Evolutionary conservation across 1,140 invertebrate species (phyloP).

Genomic region (Tenebrio molitor): DNA sequence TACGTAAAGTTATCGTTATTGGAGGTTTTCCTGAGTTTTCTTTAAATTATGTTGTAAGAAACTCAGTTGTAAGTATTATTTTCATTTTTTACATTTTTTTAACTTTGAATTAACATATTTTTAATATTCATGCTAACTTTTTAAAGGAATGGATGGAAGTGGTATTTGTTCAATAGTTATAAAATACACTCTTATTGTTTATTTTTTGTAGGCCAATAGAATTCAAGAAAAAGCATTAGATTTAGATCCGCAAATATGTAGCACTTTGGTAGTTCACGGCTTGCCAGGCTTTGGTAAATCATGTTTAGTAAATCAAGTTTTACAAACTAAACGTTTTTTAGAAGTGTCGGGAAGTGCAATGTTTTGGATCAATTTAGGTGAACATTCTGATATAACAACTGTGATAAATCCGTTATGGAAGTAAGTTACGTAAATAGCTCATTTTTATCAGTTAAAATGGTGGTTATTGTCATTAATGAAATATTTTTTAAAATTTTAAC

Average conservation of each 20-base stretch:
- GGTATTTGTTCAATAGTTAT: background rate
- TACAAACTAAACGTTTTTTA: conserved; percentile 46
- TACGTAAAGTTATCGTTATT: conserved; percentile 29
- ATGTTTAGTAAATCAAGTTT: conserved; percentile 51
- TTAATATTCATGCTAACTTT: conserved; percentile 24
- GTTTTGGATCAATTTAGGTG: conserved; percentile 54
- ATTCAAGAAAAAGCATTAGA: conserved; percentile 40
- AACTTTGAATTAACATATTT: conserved; percentile 18
- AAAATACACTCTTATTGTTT: background rate
- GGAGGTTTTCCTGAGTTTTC: conserved; percentile 52
- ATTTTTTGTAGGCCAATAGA: conserved; percentile 42
- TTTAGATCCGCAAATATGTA: conserved; percentile 10
- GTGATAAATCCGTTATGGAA: conserved; percentile 47
- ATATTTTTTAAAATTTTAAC: background rate
- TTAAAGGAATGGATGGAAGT: conserved; percentile 41
- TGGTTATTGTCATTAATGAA: too few species aligned
- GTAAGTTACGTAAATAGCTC: conserved; percentile 22
- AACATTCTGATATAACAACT: conserved; percentile 40
- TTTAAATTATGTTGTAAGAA: conserved; percentile 51
- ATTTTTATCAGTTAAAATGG: too few species aligned
- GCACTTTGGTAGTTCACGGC: conserved; percentile 50
- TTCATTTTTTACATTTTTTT: too few species aligned
- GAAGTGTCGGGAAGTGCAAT: conserved; percentile 44
- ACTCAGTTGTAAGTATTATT: conserved; percentile 46
- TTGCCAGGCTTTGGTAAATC: conserved; percentile 56